Evolutionary conservation across 2,113 vertebrate species (phyloP).

Genomic region (Tragelaphus strepsiceros): DNA sequence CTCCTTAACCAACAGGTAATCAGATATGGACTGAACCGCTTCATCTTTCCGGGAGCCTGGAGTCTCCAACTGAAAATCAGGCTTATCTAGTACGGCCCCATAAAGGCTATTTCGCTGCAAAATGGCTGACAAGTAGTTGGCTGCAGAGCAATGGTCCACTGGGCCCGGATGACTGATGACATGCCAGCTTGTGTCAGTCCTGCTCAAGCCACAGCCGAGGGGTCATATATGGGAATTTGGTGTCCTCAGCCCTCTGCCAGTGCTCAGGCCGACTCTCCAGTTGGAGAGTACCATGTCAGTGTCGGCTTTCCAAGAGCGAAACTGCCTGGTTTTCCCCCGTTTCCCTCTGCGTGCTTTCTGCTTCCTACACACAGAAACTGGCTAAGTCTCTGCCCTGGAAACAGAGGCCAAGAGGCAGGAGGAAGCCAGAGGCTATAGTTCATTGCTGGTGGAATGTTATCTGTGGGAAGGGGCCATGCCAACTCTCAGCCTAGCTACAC

Average conservation of each 20-base stretch:
- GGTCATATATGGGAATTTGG: fast-evolving
- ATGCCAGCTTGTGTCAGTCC: fast-evolving
- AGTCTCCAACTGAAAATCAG: not conserved
- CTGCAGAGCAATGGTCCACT: too few species aligned
- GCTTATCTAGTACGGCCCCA: too few species aligned
- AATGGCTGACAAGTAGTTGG: not conserved
- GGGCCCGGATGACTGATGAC: too few species aligned
- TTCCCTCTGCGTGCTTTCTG: not conserved
- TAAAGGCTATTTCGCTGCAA: fast-evolving
- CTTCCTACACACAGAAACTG: too few species aligned
- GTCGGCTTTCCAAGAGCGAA: not conserved
- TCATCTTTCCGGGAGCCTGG: not conserved
- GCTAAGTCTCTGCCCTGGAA: fast-evolving
- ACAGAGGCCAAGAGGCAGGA: not conserved
- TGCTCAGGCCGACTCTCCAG: not conserved
- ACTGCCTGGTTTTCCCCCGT: fast-evolving
- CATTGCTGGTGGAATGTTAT: fast-evolving
- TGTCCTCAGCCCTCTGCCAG: not conserved
- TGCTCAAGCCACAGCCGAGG: not conserved
- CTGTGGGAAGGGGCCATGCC: not conserved
- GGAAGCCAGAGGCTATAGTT: fast-evolving
- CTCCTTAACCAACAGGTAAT: too few species aligned
- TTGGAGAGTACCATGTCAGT: fast-evolving
- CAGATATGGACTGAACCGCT: not conserved
- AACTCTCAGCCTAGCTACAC: fast-evolving